Base-by-base conservation (phyloP, 2,797 vertebrate species). In the Rhabdomys pumilio region DNA sequence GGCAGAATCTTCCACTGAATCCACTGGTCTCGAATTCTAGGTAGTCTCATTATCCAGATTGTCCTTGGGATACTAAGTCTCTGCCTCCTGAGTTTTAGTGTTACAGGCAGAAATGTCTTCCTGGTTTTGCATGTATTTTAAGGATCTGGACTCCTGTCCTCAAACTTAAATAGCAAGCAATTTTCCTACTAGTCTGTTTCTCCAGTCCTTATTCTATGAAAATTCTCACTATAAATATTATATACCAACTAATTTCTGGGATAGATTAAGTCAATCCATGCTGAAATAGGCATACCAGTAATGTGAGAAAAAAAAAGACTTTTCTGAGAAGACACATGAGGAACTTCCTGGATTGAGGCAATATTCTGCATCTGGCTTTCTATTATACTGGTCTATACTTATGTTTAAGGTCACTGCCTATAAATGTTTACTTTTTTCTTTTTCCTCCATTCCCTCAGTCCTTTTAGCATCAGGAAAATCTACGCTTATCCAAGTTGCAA, bases 381-480 rank as follows among this genome's bases (percentile, higher is more conserved):
- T 29, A 77, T 90, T 79, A 61, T 15, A 77, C 4, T 17, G n/a
- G 19, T 77, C 1, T 50, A 47, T 75, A 11, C 5, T 63, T 90
- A 79, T 59, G 47, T 88, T 72, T 82, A 82, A 93, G 59, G 87
- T 91, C 20, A 11, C 24, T 77, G 3, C n/a, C 63, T 53, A 1
- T 29, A 84, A 87, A 72, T 59, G 93, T 88, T 90, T 86, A 82
- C 31, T 89, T 73, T 67, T 92, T 93, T 90, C 83, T 88, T 86
- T 90, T 72, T 61, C 26, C 61, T 89, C 89, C 31, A 95, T 59
- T 92, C 19, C 6, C 87, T 87, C 38, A 61, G 8, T 81, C 72
- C 19, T 59, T 89, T 88, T 90, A 96, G 41, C 76, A 50, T 93
- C 41, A 85, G 84, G 9, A 8, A 85, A 81, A 83, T 90, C 31